Percentiles rank a stretch among this genome's conserved stretches.
Evolutionary conservation across 1,140 invertebrate genomes (phyloP).

Genomic region (Conus ventricosus): DNA sequence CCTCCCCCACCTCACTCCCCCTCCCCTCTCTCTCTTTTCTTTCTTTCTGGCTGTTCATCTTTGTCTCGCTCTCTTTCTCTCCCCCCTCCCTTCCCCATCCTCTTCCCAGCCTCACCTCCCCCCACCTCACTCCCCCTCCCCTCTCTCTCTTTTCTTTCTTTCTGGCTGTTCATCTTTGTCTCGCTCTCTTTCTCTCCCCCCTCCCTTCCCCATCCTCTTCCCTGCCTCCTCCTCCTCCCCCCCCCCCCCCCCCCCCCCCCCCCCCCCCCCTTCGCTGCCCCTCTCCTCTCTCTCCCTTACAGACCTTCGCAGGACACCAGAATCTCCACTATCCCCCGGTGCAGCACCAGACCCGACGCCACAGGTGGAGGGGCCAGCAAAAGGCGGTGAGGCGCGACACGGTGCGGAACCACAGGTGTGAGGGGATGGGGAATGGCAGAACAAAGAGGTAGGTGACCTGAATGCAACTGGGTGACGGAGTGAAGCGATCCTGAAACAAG

Average conservation of each 20-base stretch:
- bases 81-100: too few relatives aligned
- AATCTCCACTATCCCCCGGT: conserved; percentile 3
- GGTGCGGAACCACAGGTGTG: not conserved
- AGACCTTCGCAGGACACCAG: conserved; percentile 11
- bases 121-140: too few relatives aligned
- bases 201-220: too few relatives aligned
- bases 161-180: too few relatives aligned
- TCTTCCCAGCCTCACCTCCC: not conserved
- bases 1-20: too few relatives aligned
- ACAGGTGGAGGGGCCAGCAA: conserved; percentile 19
- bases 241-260: too few relatives aligned
- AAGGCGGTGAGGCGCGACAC: not conserved
- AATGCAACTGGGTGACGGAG: not conserved
- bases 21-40: not conserved
- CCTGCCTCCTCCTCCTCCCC: too few relatives aligned
- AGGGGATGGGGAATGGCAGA: not conserved
- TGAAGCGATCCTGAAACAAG: conserved; percentile 17
- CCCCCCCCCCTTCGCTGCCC: not conserved
- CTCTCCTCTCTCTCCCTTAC: not conserved
- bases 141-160: not conserved
- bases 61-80: too few relatives aligned
- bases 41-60: too few relatives aligned
- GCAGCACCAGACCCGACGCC: not conserved
- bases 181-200: too few relatives aligned
- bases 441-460: conserved; percentile 15